Evolutionary conservation across 2,797 vertebrate species (phyloP), one percentile per base, ranked within the genome.

Genomic region (Ibycter americanus): DNA sequence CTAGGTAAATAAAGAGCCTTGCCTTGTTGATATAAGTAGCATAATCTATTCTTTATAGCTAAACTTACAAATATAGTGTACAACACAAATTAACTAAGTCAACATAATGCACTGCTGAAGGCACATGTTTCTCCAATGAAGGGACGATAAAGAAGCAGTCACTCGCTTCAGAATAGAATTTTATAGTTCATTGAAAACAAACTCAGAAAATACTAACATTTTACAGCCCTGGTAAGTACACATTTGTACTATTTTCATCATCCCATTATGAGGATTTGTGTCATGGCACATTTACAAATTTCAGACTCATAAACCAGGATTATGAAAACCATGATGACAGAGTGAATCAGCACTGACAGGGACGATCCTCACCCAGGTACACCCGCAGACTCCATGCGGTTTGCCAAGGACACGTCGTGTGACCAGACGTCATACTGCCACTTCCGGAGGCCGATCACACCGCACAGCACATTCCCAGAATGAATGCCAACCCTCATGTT

Each of bases 371-470:
- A 99, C 99, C 99, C 99, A 12, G 99, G 99, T 32, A 99, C 98
- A 1, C 99, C 99, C 2, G 99, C 99, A 0, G 99, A 99, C 97
- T 99, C 99, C 99, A 99, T 99, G 94, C 99, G 99, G 98, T 99
- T 99, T 58, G 99, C 99, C 91, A 99, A 96, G 62, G 99, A 99
- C 92, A 99, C 99, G 0, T 99, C 99, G 21, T 99, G 99, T 8
- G 99, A 99, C 99, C 99, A 99, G 38, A 99, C 99, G 0, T 99
- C 99, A 14, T 99, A 99, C 97, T 99, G 99, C 99, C 99, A 99
- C 91, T 99, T 99, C 47, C 99, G 98, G n/a, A 99, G 98, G 54
- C 99, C 99, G 6, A 99, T 99, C 83, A 99, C 99, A 0, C 99
- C 99, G 0, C 99, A 99, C 52, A 99, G 99, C 86, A 99, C 99